Conservation (phyloP, 64 coral and sea anemone genomes). For the Dendrophyllia cribrosa region DNA sequence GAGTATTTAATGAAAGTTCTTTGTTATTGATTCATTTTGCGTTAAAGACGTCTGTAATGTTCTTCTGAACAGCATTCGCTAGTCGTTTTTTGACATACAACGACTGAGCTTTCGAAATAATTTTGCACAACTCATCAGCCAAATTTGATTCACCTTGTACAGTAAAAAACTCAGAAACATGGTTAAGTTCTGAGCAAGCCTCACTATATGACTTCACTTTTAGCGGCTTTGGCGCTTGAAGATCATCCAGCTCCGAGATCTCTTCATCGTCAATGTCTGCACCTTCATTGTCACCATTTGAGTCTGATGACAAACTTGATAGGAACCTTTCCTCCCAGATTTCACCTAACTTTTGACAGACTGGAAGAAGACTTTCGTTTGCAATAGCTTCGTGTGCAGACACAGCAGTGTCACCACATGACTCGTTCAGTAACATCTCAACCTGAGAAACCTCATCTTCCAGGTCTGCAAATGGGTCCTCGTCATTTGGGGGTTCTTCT, state of each 20-base stretch:
- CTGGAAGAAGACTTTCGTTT: no score
- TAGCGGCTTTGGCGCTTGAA: conserved; percentile 64
- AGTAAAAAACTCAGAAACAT: conserved; percentile 73
- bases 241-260: conserved; percentile 60
- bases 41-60: background rate
- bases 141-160: conserved; percentile 66
- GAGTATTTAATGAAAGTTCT: no score
- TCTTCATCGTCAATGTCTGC: conserved; percentile 63
- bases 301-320: no score
- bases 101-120: conserved; percentile 61
- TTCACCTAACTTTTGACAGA: no score
- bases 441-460: no score
- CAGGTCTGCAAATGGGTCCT: no score
- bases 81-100: conserved; percentile 62
- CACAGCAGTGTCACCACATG: no score
- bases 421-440: no score
- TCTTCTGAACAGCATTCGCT: conserved; percentile 64
- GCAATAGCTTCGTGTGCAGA: no score
- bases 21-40: no score
- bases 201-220: conserved; percentile 71
- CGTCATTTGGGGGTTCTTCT: no score
- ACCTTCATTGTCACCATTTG: conserved; percentile 64
- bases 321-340: no score
- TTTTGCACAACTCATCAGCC: conserved; percentile 53
- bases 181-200: conserved; percentile 68